These are phyloP conservation scores for Drosophila lowei DNA, from an alignment of 1,140 invertebrate species.

Conservation along the genomic window DNA sequence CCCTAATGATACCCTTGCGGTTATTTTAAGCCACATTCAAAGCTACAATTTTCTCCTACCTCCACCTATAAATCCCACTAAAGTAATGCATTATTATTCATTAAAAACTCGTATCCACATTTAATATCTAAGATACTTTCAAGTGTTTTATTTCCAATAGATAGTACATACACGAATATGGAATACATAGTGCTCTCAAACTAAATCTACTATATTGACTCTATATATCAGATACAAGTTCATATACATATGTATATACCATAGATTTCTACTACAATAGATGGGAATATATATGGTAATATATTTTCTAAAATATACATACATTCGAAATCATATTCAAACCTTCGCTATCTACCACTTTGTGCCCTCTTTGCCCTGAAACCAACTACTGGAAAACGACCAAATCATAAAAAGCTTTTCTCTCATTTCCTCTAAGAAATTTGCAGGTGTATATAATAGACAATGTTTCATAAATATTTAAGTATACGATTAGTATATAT, in stretches of 20 bases:
- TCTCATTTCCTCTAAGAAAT: background rate
- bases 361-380: constrained; percentile 52
- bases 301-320: background rate
- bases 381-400: constrained; percentile 28
- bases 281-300: constrained; percentile 19
- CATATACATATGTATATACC: background rate
- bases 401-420: constrained; percentile 1
- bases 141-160: constrained; percentile 37
- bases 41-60: too few relatives aligned
- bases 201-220: constrained; percentile 20
- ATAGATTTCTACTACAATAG: constrained; percentile 18
- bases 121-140: constrained; percentile 18
- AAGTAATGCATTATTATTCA: too few relatives aligned
- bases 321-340: constrained; percentile 1
- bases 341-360: background rate
- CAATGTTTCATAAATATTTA: constrained; percentile 3
- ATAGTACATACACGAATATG: constrained; percentile 29
- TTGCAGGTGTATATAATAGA: background rate
- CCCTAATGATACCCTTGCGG: too few relatives aligned
- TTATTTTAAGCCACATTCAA: too few relatives aligned
- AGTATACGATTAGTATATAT: constrained; percentile 10
- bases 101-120: background rate
- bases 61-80: too few relatives aligned
- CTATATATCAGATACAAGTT: background rate
- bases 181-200: constrained; percentile 27